phyloP scores from a whole-genome alignment of 2,797 vertebrate genomes.

The Syndactyla subalaris region DNA sequence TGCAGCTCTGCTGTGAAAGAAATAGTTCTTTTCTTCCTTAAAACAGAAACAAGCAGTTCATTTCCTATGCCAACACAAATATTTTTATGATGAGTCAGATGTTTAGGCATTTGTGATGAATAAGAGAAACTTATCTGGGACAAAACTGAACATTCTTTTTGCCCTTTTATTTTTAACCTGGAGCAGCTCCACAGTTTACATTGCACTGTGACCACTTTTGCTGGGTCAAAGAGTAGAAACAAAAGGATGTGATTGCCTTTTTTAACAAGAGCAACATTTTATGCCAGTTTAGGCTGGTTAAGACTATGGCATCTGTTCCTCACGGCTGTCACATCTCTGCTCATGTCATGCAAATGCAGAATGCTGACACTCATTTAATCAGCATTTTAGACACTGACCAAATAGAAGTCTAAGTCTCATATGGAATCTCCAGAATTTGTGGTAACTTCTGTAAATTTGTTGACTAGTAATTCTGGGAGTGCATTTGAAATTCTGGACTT shows the following conservation, averaged over 20 bases:
- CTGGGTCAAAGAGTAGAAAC: neutral
- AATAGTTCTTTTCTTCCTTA: neutral
- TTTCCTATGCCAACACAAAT: slow-evolving; percentile 46
- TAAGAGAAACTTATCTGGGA: slow-evolving; percentile 11
- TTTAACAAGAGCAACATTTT: neutral
- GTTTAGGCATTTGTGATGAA: neutral
- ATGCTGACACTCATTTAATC: neutral
- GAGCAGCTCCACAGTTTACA: neutral
- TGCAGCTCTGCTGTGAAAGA: neutral
- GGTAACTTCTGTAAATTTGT: neutral
- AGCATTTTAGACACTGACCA: neutral
- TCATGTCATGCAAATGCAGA: neutral
- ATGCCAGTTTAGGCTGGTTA: neutral
- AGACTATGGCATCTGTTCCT: neutral
- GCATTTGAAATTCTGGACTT: neutral
- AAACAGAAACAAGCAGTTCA: slow-evolving; percentile 9
- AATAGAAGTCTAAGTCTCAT: neutral
- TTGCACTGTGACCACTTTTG: neutral
- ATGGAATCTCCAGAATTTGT: neutral
- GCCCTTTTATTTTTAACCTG: slow-evolving; percentile 40
- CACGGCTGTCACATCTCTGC: neutral
- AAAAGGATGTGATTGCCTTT: neutral
- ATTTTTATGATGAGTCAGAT: slow-evolving; percentile 18
- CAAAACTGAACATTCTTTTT: slow-evolving; percentile 13
- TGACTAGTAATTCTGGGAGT: neutral